Evolutionary conservation across 64 coral and sea anemone species (phyloP), one percentile per base, ranked within the genome.

Genomic region (Montipora capricornis): DNA sequence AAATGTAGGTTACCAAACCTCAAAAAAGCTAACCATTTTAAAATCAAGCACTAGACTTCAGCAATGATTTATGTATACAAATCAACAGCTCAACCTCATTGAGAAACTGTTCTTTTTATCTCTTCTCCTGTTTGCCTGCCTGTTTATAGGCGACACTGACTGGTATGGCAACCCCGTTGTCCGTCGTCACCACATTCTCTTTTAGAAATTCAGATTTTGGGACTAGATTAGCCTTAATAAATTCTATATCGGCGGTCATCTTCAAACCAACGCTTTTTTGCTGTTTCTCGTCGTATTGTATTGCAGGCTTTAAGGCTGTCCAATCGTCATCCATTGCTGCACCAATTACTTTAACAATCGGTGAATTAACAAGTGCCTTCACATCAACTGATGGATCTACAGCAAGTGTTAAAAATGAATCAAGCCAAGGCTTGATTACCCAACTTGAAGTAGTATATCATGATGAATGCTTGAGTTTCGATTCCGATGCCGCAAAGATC

Each of bases 91-190:
- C 8, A 26, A 84, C 58, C 44, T 94, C 69, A 14, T 84, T 24
- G 14, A 94, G 57, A 84, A 94, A 90, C 73, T 90, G 93, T 16
- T 94, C 17, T 68, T 90, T 37, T 94, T 88, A 95, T 95, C 0
- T 91, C 37, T 47, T 95, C 74, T 53, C 94, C 94, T 7, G 20
- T 79, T 95, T 95, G 6, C 89, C 94, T 48, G 81, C 46, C 80
- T 95, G 45, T 50, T 59, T 70, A 44, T 87, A 95, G 29, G 17
- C 17, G 2, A 95, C 80, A 87, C 81, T 48, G 11, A 91, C 89
- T 48, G 89, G 92, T 57, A 94, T 89, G 68, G 20, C 73, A 14
- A 95, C 73, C 57, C 59, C 68, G 74, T 92, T 95, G 67, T 87
- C 68, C 14, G 75, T 67, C 22, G 84, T 88, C 16, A 95, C n/a